Base-by-base conservation (phyloP, 2,797 vertebrate species). In the Menidia menidia region DNA sequence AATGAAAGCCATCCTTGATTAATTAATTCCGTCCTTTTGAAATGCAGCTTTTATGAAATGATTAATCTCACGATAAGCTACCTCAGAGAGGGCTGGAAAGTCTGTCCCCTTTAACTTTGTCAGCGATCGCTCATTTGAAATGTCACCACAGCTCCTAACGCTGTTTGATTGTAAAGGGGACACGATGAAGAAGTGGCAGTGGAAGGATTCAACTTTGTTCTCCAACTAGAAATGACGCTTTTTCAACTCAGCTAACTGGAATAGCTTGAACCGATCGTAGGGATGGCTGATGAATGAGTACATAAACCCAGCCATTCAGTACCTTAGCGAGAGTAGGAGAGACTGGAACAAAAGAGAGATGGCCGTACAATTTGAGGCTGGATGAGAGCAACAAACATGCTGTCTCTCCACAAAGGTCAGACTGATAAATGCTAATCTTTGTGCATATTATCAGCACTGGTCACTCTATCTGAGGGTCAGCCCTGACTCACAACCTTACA, bases 361-460 rank as follows among this genome's bases (percentile, higher is more conserved):
- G n/a, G 30, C 33, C 30, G 33, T 47, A 45, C 57, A 14, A 41
- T 41, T 42, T 35, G 25, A 6, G 19, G 5, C 15, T 43, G 35
- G 39, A 50, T 77, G 51, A 71, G 70, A 64, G 79, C 71, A 74
- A 75, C 83, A 88, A 83, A 82, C 75, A 80, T 68, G 64, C 52
- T 74, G 61, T 87, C 79, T 84, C 19, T 51, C 56, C 52, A 72
- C 60, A 88, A 88, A 92, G 87, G 90, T 92, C 89, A 89, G 50
- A 41, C 74, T 78, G 75, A 83, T 89, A 81, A 91, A 88, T 84
- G 63, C 78, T 84, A 57, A 84, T 88, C 75, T 81, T 59, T 64
- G 12, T 68, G 66, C 62, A 64, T 78, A 78, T 39, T 51, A 68
- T 86, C 75, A 58, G 61, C 65, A 16, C 18, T 44, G 35, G 57